Evolutionary conservation across 2,888 invertebrate species (phyloP), one percentile per base, ranked within the genome.

Genomic region (Caenorhabditis auriculariae): DNA sequence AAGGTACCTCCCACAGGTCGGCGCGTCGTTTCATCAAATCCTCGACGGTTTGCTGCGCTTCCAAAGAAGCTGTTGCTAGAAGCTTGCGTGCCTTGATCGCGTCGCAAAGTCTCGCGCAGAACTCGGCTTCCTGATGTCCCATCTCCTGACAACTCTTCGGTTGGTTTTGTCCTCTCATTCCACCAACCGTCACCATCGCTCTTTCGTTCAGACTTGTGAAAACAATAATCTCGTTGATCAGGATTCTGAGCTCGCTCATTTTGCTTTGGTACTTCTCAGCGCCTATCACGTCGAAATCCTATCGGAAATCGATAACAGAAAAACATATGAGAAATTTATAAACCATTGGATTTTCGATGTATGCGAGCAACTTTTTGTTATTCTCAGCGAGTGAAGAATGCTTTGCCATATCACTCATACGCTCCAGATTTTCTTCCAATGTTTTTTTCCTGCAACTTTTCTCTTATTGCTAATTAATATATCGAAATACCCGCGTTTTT

Each of bases 161-260:
- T 15, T 9, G 17, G 3, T 24, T 44, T 3, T 23, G 17, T 12
- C 17, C n/a, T 41, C 7, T 41, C 7, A n/a, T 9, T n/a, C 17
- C 17, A n/a, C 46, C 6, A 5, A 47, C 47, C 19, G 39, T 50
- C 4, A 54, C 54, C 62, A 62, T 62, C 28, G 62, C 62, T 24
- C 58, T 62, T 19, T 62, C 62, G 28, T 62, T 62, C 51, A 62
- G 44, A 17, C 54, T 47, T 3, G 62, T 62, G 38, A 54, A 23
- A 5, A 62, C 57, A 28, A 62, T 58, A 17, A 62, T 62, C 15
- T 62, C 62, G 24, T 54, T 62, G 19, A 62, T 37, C 41, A 62
- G 52, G 21, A 58, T 48, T 35, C 51, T 57, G 43, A 62, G 32
- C 27, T 61, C 53, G 23, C 56, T 39, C 56, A 57, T 61, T n/a